phyloP scores from a whole-genome alignment of 2,113 vertebrate species.

The Chaenocephalus aceratus region DNA sequence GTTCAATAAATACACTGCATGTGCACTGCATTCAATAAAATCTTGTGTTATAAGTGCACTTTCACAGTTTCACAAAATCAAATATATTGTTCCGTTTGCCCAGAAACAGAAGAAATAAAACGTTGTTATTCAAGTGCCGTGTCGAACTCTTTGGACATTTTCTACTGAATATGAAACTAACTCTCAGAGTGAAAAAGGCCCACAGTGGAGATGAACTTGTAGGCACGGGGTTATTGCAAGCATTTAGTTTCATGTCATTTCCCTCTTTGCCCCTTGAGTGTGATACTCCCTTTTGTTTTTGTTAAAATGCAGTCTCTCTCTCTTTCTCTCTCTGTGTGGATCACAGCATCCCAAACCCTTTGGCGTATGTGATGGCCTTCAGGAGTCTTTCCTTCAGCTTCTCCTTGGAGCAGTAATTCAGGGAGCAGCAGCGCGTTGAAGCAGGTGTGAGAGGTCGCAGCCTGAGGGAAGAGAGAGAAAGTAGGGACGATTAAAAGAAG shows the following conservation, averaged over 20 bases:
- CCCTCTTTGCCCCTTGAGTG: conserved; percentile 1
- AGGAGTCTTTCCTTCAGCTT: conserved; percentile 97
- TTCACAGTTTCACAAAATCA: conserved; percentile 75
- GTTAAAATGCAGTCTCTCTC: background rate
- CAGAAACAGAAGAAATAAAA: conserved; percentile 33
- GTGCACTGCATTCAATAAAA: conserved; percentile 80
- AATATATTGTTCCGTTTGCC: conserved; percentile 22
- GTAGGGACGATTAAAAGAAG: background rate
- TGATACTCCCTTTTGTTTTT: conserved; percentile 28
- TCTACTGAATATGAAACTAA: conserved; percentile 70
- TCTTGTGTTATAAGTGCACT: conserved; percentile 83
- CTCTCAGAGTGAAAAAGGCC: conserved; percentile 83
- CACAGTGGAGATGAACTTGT: conserved; percentile 70
- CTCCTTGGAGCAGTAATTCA: conserved; percentile 96
- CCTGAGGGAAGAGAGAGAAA: conserved; percentile 78
- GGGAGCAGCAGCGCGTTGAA: conserved; percentile 99
- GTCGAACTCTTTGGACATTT: conserved; percentile 66
- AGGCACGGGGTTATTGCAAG: conserved; percentile 87
- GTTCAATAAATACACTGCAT: conserved; percentile 34
- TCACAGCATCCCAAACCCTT: conserved; percentile 99
- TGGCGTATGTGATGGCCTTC: conserved; percentile 99
- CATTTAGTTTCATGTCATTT: conserved; percentile 53
- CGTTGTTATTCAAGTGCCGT: conserved; percentile 22
- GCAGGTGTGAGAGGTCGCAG: conserved; percentile 98
- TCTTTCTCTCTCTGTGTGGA: background rate